Conservation (phyloP, 2,113 vertebrate genomes). For the Apteryx owenii region DNA sequence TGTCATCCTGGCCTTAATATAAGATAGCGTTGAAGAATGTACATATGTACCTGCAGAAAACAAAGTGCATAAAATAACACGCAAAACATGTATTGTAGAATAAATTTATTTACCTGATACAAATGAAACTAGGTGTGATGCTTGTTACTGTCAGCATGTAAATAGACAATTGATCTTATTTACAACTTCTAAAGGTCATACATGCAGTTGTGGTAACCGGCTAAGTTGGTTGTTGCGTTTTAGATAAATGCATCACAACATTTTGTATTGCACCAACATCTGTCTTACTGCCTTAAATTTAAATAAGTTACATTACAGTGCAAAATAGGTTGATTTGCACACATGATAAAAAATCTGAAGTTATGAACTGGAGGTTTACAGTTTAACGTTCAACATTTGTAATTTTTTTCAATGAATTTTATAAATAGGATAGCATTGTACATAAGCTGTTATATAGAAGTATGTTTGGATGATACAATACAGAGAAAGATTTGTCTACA, state of each 20-base stretch:
- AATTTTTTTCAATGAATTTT: conserved; percentile 74
- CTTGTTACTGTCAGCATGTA: conserved; percentile 85
- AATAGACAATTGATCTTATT: conserved; percentile 81
- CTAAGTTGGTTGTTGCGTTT: conserved; percentile 36
- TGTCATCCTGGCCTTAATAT: conserved; percentile 44
- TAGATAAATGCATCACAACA: conserved; percentile 80
- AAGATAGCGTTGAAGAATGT: neutral
- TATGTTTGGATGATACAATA: conserved; percentile 80
- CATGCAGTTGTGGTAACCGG: conserved; percentile 80
- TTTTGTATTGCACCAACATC: conserved; percentile 81
- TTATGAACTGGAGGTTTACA: conserved; percentile 80
- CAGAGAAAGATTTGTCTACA: conserved; percentile 83
- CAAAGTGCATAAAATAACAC: conserved; percentile 71
- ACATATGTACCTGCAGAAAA: neutral
- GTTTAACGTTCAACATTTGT: conserved; percentile 83
- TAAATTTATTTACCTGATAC: conserved; percentile 95
- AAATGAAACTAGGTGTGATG: conserved; percentile 85
- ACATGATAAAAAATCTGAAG: conserved; percentile 79
- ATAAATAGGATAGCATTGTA: conserved; percentile 88
- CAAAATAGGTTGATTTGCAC: conserved; percentile 85
- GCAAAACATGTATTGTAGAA: conserved; percentile 77
- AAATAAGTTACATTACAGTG: conserved; percentile 89
- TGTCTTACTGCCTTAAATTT: conserved; percentile 81
- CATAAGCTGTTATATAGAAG: conserved; percentile 86
- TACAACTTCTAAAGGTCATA: conserved; percentile 84